phyloP scores from a whole-genome alignment of 2,888 invertebrate species.

The Incurvaria masculella region DNA sequence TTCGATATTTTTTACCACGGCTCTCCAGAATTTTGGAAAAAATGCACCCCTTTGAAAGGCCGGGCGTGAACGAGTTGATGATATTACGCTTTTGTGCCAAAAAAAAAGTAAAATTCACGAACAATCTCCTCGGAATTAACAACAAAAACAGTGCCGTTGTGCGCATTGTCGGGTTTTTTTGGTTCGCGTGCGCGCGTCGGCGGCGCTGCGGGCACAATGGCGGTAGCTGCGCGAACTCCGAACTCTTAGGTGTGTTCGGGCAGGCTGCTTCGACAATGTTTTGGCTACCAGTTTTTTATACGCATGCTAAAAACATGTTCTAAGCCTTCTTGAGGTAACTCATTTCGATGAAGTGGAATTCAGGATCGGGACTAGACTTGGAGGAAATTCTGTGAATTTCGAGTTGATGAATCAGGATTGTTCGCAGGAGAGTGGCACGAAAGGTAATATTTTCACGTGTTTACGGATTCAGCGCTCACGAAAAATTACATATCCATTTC shows the following conservation, averaged over 20 bases:
- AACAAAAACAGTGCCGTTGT: conserved; percentile 51
- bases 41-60: conserved; percentile 43
- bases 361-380: no score
- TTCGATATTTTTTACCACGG: conserved; percentile 44
- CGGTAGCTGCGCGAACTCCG: conserved; percentile 23
- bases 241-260: conserved; percentile 34
- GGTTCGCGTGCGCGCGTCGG: conserved; percentile 55
- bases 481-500: no score
- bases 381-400: no score
- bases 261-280: no score
- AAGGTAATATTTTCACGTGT: no score
- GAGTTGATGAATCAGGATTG: no score
- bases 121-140: conserved; percentile 52
- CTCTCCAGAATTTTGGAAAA: conserved; percentile 33
- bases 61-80: conserved; percentile 59
- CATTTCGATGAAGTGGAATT: no score
- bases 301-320: no score
- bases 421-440: no score
- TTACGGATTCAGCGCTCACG: no score
- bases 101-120: conserved; percentile 51
- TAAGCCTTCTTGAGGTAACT: no score
- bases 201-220: conserved; percentile 23
- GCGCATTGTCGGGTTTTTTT: conserved; percentile 49
- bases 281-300: no score
- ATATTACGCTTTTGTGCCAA: conserved; percentile 51